Base-by-base conservation (phyloP, 2,113 vertebrate species). In the Nicator chloris region DNA sequence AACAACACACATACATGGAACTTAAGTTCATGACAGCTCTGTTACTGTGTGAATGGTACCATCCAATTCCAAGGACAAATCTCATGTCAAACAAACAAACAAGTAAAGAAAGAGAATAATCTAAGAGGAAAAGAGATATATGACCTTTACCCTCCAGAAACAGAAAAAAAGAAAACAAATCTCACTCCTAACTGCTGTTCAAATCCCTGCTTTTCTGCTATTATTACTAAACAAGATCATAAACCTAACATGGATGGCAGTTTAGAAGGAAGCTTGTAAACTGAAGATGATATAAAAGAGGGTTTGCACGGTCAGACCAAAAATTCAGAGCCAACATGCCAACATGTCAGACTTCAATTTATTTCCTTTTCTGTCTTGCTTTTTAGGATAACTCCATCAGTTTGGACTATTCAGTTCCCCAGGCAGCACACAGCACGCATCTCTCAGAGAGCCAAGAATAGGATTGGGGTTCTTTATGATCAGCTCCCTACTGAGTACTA, bases 401-500 rank as follows among this genome's bases (percentile, higher is more conserved):
- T 77, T 82, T 82, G 84, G 89, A 69, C 81, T 79, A 60, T 82
- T 89, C 73, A 33, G 39, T 68, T 89, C 50, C 40, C 33, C 66
- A 72, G 57, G 40, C 63, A 85, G 66, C 60, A 59, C 79, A 66
- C 59, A 95, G 90, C 71, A n/a, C 23, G 51, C 0, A 0, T 37
- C 33, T 72, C 68, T 82, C 2, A 4, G 81, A 91, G 11, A 92
- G 23, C 24, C 63, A 59, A 54, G 66, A 92, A 82, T 35, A 94
- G 75, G 85, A 61, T 2, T 57, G 75, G 24, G 78, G 80, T 90
- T 80, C 82, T 95, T 89, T 90, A 85, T 63, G 45, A 79, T 69
- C 56, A 84, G 54, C 57, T 91, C 59, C 88, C 94, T 82, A 2
- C 87, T 92, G 84, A 47, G 81, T 92, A 77, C 73, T 95, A 92